A percentile compares a stretch with the other conserved stretches of the same genome.
These are phyloP conservation scores for Mesocentrotus franciscanus DNA, from an alignment of 53 echinoderm and acorn worm species.

Conservation along the genomic window DNA sequence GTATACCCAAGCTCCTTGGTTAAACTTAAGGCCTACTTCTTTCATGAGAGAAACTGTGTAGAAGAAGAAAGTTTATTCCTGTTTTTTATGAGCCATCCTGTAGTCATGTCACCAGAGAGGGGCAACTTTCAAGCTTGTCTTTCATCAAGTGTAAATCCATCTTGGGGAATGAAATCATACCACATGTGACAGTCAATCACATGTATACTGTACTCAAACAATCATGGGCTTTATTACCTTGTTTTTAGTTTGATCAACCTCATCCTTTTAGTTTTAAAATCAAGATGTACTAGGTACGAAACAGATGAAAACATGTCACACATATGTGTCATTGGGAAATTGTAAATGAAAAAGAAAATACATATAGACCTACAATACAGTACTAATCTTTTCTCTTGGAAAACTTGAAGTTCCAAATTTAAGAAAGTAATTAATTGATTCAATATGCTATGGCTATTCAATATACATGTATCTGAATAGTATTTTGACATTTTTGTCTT, in stretches of 20 bases:
- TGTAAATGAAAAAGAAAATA: background rate
- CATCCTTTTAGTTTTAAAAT: background rate
- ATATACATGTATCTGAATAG: too few species aligned
- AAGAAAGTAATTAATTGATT: background rate
- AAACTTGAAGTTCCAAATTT: background rate
- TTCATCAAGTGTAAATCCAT: slow-evolving; percentile 47
- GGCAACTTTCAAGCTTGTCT: slow-evolving; percentile 23
- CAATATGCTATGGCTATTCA: too few species aligned
- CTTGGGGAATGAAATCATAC: slow-evolving; percentile 6
- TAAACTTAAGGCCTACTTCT: background rate
- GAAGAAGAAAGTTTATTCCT: background rate
- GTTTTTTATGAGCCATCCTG: slow-evolving; percentile 26
- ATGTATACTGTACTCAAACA: slow-evolving; percentile 44
- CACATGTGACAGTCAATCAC: slow-evolving; percentile 37
- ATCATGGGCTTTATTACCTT: slow-evolving; percentile 22
- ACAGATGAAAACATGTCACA: slow-evolving; percentile 13
- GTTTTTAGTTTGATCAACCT: background rate
- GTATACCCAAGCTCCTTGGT: too few species aligned
- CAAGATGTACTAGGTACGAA: background rate
- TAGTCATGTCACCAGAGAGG: background rate
- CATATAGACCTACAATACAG: background rate
- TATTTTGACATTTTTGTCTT: background rate
- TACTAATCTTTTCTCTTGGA: background rate
- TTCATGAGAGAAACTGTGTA: background rate
- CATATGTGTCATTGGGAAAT: background rate